Base-by-base conservation (phyloP, 2,888 invertebrate species). In the Philhelius pedissequus region DNA sequence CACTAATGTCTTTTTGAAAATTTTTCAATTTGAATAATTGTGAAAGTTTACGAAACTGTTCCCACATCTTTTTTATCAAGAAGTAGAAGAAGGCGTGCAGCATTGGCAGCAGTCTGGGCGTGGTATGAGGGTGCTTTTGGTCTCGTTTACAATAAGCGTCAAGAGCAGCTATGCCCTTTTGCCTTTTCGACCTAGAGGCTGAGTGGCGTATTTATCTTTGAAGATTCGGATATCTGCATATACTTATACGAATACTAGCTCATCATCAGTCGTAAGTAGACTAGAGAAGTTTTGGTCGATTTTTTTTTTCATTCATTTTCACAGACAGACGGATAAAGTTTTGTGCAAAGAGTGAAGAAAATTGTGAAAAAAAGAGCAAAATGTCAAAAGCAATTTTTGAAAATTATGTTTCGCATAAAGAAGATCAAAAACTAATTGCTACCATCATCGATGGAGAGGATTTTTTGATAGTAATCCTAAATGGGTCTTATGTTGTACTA, bases 1-100 rank as follows among this genome's bases (percentile, higher is more conserved):
- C 86, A 86, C 86, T 86, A 86, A 86, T 86, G 86, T 86, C 86
- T 86, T 86, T 86, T 86, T 86, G 86, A 86, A 86, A 84, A 76
- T 71, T 84, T 86, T 86, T 86, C 79, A 86, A 86, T 86, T 86
- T 86, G 86, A 86, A 86, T 86, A 86, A 86, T 86, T 86, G 86
- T 86, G 79, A 86, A 86, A 86, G 84, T 86, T 86, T 86, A 68
- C 70, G 75, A 84, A 84, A 75, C 71, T 71, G 43, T 80, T 76
- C 84, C 54, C 75, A 80, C 80, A 84, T 84, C 70, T 69, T 60
- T 38, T 58, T 27, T 15, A n/a, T 1, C 1, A 11, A 1, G 13
- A 20, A 32, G 13, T 8, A 9, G 40, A 13, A 4, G 40, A 45
- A 25, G 52, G 32, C 45, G 76, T 52, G 60, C 38, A 30, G 22